Base-by-base conservation (phyloP, 2,888 invertebrate species). In the Barypeithes pellucidus region DNA sequence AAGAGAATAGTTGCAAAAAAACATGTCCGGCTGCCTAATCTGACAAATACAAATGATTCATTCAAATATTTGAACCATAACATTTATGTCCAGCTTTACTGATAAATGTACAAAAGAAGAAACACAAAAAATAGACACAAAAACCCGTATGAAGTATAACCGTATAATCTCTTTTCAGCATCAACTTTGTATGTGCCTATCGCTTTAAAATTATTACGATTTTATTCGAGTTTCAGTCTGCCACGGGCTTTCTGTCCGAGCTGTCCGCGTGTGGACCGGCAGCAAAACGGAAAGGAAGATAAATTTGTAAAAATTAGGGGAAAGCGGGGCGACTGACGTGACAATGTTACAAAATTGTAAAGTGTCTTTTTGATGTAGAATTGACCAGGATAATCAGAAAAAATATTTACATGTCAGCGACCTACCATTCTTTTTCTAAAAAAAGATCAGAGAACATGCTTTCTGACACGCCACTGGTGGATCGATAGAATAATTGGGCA, bases 221-320 rank as follows among this genome's bases (percentile, higher is more conserved):
- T 72, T 72, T 72, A 67, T 72, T 14, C 67, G 50, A 67, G 67
- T 67, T 72, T 72, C 67, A 67, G 67, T 45, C 52, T 29, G 54
- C 1, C 14, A 9, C 16, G 11, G 45, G 24, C 18, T 61, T 62
- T 45, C 45, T 43, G 50, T 41, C 24, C 20, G 45, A 66, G 62
- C 66, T 66, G 73, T 73, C 73, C 73, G 69, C 73, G 65, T 65
- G 62, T 69, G 65, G 65, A 73, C 73, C 68, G 24, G 60, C 63
- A 50, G 20, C 59, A 47, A 68, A 57, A 66, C 45, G 60, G 33
- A 43, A 69, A 73, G 50, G 47, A 73, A 73, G 73, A 73, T 69
- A 69, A 69, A 73, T 73, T n/a, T 39, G 66, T 66, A 69, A 69
- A 66, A 73, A 73, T 73, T 73, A 73, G 50, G 29, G 29, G 29